Evolutionary conservation across 2,888 invertebrate species (phyloP), one percentile per base, ranked within the genome.

Genomic region (Lathronympha strigana): DNA sequence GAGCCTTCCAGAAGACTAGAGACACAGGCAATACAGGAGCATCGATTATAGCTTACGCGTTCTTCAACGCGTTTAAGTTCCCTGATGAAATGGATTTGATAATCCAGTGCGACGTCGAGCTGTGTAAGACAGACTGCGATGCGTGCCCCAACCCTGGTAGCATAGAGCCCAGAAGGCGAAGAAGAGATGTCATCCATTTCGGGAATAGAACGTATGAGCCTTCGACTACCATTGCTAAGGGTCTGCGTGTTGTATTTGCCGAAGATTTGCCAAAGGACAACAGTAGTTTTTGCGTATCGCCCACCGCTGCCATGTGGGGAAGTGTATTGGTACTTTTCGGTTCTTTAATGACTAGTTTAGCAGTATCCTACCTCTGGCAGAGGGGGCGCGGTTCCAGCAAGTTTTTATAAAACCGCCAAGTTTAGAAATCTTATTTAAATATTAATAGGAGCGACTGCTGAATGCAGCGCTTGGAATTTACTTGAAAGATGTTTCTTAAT

Each of bases 51-150:
- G 96, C 96, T 0, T 96, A 93, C 74, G 95, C 97, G 0, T 95
- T 93, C 92, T 96, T 96, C 87, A 95, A 95, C 78, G 96, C 96
- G 0, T 96, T 96, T 85, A 96, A 96, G 84, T 97, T 97, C 91
- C 96, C 96, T 0, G 96, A 97, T 76, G 94, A 96, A 53, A 96
- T 96, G 95, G 96, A 97, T 74, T 87, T 97, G 54, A 95, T 95
- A 72, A 94, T 97, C 66, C 96, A 96, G 80, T 97, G 97, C 75
- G 96, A 96, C 69, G 95, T 97, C 0, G 96, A 96, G 77, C 86
- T 97, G 0, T 97, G 96, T 78, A 96, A 96, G 85, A 95, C 94
- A 13, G 94, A 95, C 72, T 97, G 97, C 76, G 95, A 95, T 66
- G 93, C 94, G 31, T 96, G 96, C 73, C 93, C 95, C 0, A 93